Conservation (phyloP, 2,797 vertebrate species). For the Sebastolobus altivelis region DNA sequence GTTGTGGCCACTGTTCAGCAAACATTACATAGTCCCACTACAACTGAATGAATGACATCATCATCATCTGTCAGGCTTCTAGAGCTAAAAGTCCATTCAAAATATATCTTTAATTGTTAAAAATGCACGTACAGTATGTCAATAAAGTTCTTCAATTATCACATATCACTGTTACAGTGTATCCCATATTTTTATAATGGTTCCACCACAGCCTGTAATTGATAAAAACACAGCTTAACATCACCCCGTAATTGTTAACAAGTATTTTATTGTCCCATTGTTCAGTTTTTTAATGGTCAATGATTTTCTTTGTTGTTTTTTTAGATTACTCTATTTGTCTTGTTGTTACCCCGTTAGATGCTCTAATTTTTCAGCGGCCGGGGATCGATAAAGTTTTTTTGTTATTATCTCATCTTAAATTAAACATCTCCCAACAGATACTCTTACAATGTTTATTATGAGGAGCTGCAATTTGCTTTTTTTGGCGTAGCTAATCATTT, state of each 20-base stretch:
- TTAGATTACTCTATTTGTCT: conserved; percentile 22
- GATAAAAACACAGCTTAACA: background rate
- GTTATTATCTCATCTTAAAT: conserved; percentile 26
- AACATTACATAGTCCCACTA: background rate
- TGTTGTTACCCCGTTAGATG: background rate
- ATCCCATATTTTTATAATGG: too few species aligned
- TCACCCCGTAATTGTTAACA: background rate
- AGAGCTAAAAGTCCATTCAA: background rate
- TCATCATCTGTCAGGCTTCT: background rate
- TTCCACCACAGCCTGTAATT: too few species aligned
- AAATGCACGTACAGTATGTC: too few species aligned
- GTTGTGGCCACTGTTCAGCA: background rate
- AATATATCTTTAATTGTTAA: background rate
- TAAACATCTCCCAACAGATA: conserved; percentile 13
- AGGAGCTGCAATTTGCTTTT: conserved; percentile 18
- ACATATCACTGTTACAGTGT: too few species aligned
- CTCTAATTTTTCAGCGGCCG: background rate
- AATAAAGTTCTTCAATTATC: too few species aligned
- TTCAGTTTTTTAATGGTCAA: conserved; percentile 9
- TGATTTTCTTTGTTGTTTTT: conserved; percentile 15
- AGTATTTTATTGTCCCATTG: background rate
- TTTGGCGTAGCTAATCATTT: background rate
- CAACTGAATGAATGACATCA: background rate
- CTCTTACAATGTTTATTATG: conserved; percentile 1
- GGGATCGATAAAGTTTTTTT: conserved; percentile 30